Percentiles rank a stretch among this genome's conserved stretches.
phyloP scores from a whole-genome alignment of 2,797 vertebrate genomes.

The Caiman crocodilus region DNA sequence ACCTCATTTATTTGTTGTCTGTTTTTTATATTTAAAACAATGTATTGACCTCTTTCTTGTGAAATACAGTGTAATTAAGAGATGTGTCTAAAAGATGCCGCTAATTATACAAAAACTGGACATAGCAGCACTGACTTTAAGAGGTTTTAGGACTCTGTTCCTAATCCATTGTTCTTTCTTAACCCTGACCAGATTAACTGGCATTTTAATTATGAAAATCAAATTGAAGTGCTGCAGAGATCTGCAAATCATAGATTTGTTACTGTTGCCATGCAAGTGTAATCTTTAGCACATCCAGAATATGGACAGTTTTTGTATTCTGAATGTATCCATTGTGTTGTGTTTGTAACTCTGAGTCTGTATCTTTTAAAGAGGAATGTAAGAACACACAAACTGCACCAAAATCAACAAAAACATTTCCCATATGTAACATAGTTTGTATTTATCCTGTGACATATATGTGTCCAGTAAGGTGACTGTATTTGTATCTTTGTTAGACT shows the following conservation, averaged over 20 bases:
- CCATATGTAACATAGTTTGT: neutral
- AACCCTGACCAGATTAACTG: neutral
- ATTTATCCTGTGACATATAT: neutral
- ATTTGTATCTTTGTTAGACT: neutral
- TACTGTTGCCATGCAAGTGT: neutral
- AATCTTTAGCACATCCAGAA: neutral
- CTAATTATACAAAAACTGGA: neutral
- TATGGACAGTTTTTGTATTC: neutral
- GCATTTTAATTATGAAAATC: conserved; percentile 21
- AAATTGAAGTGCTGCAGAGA: neutral
- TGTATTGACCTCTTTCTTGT: neutral
- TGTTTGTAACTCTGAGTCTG: neutral
- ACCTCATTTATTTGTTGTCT: neutral
- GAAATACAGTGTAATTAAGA: neutral
- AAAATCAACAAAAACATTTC: neutral
- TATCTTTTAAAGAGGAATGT: neutral
- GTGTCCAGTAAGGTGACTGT: neutral
- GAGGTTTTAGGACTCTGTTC: too few species aligned
- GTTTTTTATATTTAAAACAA: neutral
- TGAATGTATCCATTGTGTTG: neutral
- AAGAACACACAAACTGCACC: neutral
- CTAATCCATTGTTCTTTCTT: neutral
- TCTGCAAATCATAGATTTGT: neutral
- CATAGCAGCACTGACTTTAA: too few species aligned
- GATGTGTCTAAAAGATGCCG: neutral